Conservation (phyloP, 1,140 invertebrate genomes). For the Hestina assimilis region DNA sequence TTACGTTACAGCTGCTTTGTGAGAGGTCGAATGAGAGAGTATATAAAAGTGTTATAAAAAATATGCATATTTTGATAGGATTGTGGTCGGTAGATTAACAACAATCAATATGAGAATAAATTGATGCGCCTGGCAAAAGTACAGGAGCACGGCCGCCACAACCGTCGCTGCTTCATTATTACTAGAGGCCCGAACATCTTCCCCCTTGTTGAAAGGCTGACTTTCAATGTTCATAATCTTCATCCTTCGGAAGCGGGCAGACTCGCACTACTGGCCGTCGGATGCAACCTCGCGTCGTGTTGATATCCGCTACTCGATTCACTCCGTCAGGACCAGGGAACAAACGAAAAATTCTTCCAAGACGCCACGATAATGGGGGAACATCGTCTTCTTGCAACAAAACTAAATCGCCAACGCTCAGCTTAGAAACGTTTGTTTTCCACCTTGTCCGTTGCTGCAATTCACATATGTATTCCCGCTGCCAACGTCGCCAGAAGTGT, state of each 20-base stretch:
- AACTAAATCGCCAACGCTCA: conserved; percentile 8
- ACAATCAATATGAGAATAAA: too few species aligned
- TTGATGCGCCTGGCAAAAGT: too few species aligned
- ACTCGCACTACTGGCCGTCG: neutral
- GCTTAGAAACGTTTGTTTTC: neutral
- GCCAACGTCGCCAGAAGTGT: conserved; percentile 17
- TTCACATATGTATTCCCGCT: conserved; percentile 10
- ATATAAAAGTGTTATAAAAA: too few species aligned
- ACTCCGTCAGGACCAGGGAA: neutral
- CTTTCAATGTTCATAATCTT: neutral
- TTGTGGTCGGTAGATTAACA: too few species aligned
- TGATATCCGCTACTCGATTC: neutral
- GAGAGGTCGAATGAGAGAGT: too few species aligned
- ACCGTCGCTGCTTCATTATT: too few species aligned
- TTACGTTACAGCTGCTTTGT: too few species aligned
- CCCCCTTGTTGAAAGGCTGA: neutral
- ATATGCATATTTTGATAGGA: too few species aligned
- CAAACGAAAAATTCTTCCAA: neutral
- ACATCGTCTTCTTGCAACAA: conserved; percentile 9
- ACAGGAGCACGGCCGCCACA: too few species aligned
- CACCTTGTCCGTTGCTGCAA: conserved; percentile 8
- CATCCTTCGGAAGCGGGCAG: neutral
- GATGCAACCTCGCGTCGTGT: neutral
- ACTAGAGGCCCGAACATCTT: neutral
- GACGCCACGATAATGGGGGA: neutral